Percentiles rank a stretch among this genome's conserved stretches.
phyloP scores from a whole-genome alignment of 2,113 vertebrate species.

The Chloropsis cyanopogon region DNA sequence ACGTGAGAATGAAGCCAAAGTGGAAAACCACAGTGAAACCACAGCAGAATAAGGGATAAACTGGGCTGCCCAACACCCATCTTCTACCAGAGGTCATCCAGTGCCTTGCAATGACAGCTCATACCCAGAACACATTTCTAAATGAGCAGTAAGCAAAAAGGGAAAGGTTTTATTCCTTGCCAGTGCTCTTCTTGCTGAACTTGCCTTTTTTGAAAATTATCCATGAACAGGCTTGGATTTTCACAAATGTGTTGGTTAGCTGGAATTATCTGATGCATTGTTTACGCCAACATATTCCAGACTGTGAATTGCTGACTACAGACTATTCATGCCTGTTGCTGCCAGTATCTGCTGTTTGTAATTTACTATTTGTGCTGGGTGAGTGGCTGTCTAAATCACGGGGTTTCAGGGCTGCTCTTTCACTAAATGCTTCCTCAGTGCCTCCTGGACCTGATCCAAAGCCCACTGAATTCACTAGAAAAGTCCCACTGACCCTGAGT shows the following conservation, averaged over 20 bases:
- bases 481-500: not conserved
- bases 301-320: constrained; percentile 40
- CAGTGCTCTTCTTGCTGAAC: constrained; percentile 8
- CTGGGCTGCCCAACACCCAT: not conserved
- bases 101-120: not conserved
- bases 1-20: not conserved
- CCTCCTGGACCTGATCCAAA: not conserved
- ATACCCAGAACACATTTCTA: not conserved
- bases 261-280: constrained; percentile 29
- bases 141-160: not conserved
- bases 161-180: not conserved
- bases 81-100: not conserved
- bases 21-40: not conserved
- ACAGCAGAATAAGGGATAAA: not conserved
- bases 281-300: constrained; percentile 36
- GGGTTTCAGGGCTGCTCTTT: not conserved
- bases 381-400: not conserved
- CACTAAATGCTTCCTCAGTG: not conserved
- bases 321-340: not conserved
- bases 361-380: constrained; percentile 31
- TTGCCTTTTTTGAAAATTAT: not conserved
- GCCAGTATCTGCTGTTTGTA: constrained; percentile 30
- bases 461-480: not conserved
- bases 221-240: not conserved
- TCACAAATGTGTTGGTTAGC: constrained; percentile 43